Evolutionary conservation across 2,888 invertebrate species (phyloP).

Genomic region (Rhingia campestris): DNA sequence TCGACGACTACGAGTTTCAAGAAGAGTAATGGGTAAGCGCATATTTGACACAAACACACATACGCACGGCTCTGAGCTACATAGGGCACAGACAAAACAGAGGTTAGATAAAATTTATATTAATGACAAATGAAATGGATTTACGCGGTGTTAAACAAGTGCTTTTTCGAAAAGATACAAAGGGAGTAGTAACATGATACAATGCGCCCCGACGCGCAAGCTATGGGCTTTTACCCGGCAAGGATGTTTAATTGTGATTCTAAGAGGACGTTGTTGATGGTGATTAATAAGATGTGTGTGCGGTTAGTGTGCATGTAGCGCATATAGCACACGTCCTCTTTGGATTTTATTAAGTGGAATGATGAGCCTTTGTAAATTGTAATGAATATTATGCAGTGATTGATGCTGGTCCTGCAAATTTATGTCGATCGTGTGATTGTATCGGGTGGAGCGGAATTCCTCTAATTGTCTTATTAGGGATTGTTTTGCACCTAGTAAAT

Average conservation of each 20-base stretch:
- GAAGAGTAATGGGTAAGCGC: conserved; percentile 53
- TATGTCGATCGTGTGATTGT: conserved; percentile 50
- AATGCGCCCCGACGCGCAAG: background rate
- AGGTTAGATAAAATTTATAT: conserved; percentile 71
- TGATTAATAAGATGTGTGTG: conserved; percentile 48
- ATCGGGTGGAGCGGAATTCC: background rate
- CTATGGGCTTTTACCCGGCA: background rate
- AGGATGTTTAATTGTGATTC: conserved; percentile 64
- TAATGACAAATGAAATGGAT: conserved; percentile 72
- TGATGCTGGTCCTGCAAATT: conserved; percentile 45
- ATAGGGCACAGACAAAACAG: conserved; percentile 6
- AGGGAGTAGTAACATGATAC: background rate
- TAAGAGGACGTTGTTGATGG: conserved; percentile 52
- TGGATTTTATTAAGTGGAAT: conserved; percentile 55
- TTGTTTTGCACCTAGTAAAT: conserved; percentile 24
- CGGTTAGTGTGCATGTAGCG: conserved; percentile 3
- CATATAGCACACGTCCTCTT: conserved; percentile 1
- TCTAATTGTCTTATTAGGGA: conserved; percentile 21
- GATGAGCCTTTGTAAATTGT: conserved; percentile 47
- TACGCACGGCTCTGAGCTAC: conserved; percentile 26
- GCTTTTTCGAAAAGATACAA: conserved; percentile 60
- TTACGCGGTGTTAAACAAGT: conserved; percentile 73
- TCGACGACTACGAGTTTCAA: background rate
- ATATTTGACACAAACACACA: conserved; percentile 44
- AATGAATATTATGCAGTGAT: conserved; percentile 60